Conservation (phyloP, 2,797 vertebrate species). For the Mionectes olivaceus region DNA sequence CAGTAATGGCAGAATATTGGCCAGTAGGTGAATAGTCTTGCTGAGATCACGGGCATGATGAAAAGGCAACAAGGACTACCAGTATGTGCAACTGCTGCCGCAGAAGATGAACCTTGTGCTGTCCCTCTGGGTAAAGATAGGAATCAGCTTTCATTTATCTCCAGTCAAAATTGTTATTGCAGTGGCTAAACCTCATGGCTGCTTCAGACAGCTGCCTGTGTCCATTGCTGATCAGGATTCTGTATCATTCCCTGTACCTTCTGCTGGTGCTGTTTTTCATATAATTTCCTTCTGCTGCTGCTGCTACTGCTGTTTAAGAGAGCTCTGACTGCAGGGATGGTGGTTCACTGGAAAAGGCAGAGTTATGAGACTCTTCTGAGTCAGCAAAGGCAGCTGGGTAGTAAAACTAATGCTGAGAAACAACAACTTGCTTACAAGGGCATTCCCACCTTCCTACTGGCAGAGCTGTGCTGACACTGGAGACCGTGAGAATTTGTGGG, state of each 20-base stretch:
- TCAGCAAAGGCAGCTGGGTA: background rate
- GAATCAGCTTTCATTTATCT: background rate
- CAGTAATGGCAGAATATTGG: background rate
- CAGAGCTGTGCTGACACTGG: background rate
- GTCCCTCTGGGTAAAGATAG: background rate
- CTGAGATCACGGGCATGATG: background rate
- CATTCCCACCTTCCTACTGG: background rate
- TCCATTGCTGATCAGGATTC: background rate
- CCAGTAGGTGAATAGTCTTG: background rate
- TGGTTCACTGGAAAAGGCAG: background rate
- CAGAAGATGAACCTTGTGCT: background rate
- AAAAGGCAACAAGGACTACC: background rate
- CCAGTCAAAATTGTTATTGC: background rate
- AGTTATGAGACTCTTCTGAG: background rate
- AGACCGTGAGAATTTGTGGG: conserved; percentile 32
- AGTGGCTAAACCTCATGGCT: background rate
- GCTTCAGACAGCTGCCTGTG: background rate
- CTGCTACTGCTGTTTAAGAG: background rate
- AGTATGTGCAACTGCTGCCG: background rate
- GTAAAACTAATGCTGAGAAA: background rate
- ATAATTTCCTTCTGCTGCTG: background rate
- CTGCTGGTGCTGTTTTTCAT: background rate
- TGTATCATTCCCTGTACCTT: background rate
- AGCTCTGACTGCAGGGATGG: background rate
- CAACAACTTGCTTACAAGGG: background rate